These are phyloP conservation scores for Orthosia gothica DNA, from an alignment of 2,888 invertebrate genomes.

Conservation along the genomic window DNA sequence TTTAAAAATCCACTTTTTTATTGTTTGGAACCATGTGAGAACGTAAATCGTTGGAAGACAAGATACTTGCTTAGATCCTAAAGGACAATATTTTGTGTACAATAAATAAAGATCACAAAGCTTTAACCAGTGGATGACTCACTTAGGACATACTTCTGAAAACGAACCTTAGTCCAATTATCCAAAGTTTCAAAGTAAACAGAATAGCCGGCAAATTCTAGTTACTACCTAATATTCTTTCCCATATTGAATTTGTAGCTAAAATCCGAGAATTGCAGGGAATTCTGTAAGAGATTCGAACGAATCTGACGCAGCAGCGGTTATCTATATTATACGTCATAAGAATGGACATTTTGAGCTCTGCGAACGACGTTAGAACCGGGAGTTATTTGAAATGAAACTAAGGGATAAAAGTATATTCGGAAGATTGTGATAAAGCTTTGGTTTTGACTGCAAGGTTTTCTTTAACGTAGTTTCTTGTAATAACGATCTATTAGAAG, in stretches of 20 bases:
- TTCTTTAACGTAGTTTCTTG: not conserved
- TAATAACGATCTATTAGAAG: not conserved
- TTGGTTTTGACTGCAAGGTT: not conserved
- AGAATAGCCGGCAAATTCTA: not conserved
- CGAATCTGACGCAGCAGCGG: constrained; percentile 16
- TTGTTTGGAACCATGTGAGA: too few relatives aligned
- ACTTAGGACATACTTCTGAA: not conserved
- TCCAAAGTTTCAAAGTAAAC: not conserved
- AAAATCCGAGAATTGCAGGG: constrained; percentile 7
- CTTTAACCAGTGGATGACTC: not conserved
- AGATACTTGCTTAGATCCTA: too few relatives aligned
- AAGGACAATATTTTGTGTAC: too few relatives aligned
- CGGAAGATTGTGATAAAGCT: not conserved
- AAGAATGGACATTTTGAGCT: constrained; percentile 47
- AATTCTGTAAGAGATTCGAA: constrained; percentile 28
- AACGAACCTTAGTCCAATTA: not conserved
- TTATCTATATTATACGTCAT: constrained; percentile 55
- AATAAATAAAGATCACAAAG: too few relatives aligned
- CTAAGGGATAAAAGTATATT: constrained; percentile 18
- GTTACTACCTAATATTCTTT: not conserved
- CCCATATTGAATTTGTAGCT: constrained; percentile 12
- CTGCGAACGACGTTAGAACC: constrained; percentile 39
- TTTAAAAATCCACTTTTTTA: too few relatives aligned
- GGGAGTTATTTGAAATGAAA: constrained; percentile 43
- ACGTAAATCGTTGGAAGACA: too few relatives aligned